Percentiles rank a stretch among this genome's conserved stretches.
phyloP scores from a whole-genome alignment of 2,888 invertebrate genomes.

The Tortrix viridana region DNA sequence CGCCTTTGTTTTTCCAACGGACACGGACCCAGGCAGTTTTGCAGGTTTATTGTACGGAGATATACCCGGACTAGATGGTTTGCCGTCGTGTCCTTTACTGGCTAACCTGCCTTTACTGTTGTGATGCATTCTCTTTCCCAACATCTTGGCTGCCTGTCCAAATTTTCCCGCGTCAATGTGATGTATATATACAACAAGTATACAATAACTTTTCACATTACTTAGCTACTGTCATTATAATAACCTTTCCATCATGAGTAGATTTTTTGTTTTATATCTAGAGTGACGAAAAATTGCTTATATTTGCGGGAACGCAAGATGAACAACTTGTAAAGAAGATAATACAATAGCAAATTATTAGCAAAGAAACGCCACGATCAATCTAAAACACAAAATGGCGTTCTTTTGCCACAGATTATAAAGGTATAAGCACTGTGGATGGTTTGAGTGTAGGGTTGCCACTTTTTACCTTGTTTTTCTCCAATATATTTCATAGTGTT shows the following conservation, averaged over 20 bases:
- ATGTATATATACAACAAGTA: conserved; percentile 44
- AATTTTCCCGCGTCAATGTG: conserved; percentile 69
- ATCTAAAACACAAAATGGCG: conserved; percentile 54
- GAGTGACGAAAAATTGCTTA: not conserved
- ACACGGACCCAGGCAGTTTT: conserved; percentile 72
- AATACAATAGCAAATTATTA: not conserved
- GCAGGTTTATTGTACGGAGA: conserved; percentile 78
- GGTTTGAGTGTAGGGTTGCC: conserved; percentile 2
- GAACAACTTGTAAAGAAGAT: not conserved
- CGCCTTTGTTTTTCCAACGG: conserved; percentile 72
- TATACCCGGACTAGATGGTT: conserved; percentile 79
- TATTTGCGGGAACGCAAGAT: not conserved
- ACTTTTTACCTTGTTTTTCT: not conserved
- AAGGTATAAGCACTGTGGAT: no score
- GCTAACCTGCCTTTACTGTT: conserved; percentile 78
- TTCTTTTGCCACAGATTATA: no score
- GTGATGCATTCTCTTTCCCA: conserved; percentile 81
- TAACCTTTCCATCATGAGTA: no score
- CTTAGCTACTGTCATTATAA: not conserved
- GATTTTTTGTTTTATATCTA: not conserved
- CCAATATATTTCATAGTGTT: no score
- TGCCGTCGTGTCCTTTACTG: conserved; percentile 80
- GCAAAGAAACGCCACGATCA: conserved; percentile 26
- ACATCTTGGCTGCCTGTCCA: conserved; percentile 63
- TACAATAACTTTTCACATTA: conserved; percentile 14